Percentiles rank a stretch among this genome's conserved stretches.
phyloP scores from a whole-genome alignment of 2,113 vertebrate species.

The Megatriorchis doriae region DNA sequence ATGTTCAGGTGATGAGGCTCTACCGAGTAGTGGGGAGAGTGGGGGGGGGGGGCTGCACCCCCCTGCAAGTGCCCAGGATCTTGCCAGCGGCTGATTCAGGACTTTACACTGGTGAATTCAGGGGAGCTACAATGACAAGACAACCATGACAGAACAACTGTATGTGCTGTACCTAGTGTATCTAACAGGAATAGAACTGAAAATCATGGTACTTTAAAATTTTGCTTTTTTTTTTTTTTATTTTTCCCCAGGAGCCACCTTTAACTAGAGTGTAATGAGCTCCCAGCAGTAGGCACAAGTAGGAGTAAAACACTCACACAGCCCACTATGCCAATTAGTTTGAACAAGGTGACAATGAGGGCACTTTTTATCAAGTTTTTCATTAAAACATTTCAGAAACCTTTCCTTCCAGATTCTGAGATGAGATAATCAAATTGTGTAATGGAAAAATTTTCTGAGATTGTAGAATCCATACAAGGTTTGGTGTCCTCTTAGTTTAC shows the following conservation, averaged over 20 bases:
- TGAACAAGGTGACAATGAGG: background rate
- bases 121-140: background rate
- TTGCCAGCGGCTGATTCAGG: background rate
- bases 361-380: background rate
- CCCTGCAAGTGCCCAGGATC: background rate
- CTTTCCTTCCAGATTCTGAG: background rate
- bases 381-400: background rate
- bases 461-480: background rate
- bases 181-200: background rate
- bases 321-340: background rate
- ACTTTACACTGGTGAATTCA: background rate
- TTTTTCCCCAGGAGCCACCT: background rate
- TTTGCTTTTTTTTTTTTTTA: background rate
- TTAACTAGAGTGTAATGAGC: background rate
- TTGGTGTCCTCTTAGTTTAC: background rate
- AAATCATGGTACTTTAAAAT: background rate
- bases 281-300: background rate
- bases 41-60: background rate
- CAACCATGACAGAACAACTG: background rate
- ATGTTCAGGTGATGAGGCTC: background rate
- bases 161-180: background rate
- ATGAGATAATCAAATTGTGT: background rate
- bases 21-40: background rate
- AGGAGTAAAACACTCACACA: background rate
- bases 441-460: background rate